Conservation (phyloP, 2,888 invertebrate genomes). For the Bunonema sp. region DNA sequence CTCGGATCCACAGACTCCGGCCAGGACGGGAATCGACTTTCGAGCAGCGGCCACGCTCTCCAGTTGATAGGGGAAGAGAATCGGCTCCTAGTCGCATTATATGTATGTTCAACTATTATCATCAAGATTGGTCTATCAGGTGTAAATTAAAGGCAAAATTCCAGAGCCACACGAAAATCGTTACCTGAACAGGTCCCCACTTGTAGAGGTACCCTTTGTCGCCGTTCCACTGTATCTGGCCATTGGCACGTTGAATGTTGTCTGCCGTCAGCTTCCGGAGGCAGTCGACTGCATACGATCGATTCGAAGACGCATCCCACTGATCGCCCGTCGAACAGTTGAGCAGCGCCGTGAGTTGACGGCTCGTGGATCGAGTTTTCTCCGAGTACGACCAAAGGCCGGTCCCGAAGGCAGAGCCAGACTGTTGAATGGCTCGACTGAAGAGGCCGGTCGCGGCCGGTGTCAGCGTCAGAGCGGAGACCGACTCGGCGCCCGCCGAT, state of each 20-base stretch:
- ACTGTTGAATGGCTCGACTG: conserved; percentile 10
- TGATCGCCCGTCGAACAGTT: conserved; percentile 8
- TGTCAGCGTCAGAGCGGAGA: conserved; percentile 10
- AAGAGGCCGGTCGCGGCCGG: conserved; percentile 10
- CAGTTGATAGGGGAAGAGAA: conserved; percentile 9
- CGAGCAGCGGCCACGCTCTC: conserved; percentile 13
- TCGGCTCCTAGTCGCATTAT: conserved; percentile 7
- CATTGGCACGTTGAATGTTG: conserved; percentile 8
- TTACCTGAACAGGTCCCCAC: conserved; percentile 13
- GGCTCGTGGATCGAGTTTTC: conserved; percentile 12
- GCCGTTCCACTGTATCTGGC: conserved; percentile 8
- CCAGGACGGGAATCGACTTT: conserved; percentile 9
- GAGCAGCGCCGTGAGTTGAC: conserved; percentile 8
- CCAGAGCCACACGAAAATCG: neutral
- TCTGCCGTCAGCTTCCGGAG: conserved; percentile 6
- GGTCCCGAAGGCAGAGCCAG: conserved; percentile 16
- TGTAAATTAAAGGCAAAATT: too few relatives aligned
- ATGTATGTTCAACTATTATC: neutral
- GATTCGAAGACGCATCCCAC: conserved; percentile 9
- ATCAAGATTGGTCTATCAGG: too few relatives aligned
- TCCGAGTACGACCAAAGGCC: conserved; percentile 17
- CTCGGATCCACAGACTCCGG: conserved; percentile 14
- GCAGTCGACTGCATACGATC: conserved; percentile 12
- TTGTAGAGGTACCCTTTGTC: too few relatives aligned
- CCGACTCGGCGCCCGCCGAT: conserved; percentile 15